phyloP scores from a whole-genome alignment of 1,140 invertebrate species.

The Procambarus clarkii region DNA sequence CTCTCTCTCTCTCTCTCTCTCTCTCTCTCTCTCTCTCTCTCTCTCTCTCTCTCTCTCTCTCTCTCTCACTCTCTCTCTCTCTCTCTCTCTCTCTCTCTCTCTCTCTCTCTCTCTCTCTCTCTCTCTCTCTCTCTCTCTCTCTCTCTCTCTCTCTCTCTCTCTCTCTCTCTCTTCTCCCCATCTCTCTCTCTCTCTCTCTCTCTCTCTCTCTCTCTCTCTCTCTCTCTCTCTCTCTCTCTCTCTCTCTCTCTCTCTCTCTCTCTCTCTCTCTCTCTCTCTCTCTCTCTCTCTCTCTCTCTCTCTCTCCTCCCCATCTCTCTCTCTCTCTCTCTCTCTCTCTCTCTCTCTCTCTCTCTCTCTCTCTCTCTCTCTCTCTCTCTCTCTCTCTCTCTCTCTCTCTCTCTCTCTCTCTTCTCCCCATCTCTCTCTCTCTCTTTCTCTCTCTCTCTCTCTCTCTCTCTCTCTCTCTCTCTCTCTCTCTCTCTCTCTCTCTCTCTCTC shows the following conservation, averaged over 20 bases:
- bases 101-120: too few relatives aligned
- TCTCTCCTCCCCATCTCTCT: background rate
- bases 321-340: background rate
- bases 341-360: background rate
- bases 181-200: background rate
- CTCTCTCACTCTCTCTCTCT: too few relatives aligned
- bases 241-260: background rate
- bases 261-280: constrained; percentile 23
- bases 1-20: too few relatives aligned
- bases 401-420: background rate
- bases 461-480: background rate
- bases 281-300: background rate
- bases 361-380: background rate
- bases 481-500: background rate
- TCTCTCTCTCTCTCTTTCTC: constrained; percentile 1
- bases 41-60: too few relatives aligned
- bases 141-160: too few relatives aligned
- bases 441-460: constrained; percentile 3
- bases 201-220: background rate
- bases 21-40: too few relatives aligned
- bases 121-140: too few relatives aligned
- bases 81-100: too few relatives aligned
- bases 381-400: too few relatives aligned
- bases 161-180: background rate
- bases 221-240: background rate